Evolutionary conservation across 2,113 vertebrate genomes (phyloP), one percentile per base, ranked within the genome.

Genomic region (Lucifuga dentata): DNA sequence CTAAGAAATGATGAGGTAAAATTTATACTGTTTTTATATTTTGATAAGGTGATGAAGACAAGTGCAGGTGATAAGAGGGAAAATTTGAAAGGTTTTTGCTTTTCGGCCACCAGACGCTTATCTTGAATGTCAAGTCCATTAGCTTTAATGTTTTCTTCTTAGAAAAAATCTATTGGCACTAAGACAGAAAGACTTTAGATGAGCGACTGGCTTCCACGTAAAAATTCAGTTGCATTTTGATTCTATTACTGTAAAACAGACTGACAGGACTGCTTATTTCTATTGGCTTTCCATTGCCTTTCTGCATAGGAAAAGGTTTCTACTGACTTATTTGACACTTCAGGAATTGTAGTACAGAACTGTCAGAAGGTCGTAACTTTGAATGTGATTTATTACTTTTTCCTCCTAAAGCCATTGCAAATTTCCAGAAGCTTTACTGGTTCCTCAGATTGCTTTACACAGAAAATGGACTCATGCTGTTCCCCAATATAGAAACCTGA

Each of bases 71-170:
- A 24, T 12, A 20, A 48, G 45, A 13, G 48, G 64, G 15, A 64
- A 3, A 2, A 43, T 51, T 23, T 38, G 3, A 78, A 32, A 67
- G 12, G 8, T 15, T 39, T 43, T 19, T 43, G 17, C 39, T 39
- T 23, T 70, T 44, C 2, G 11, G 21, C 52, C 13, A 26, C 9
- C 0, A 1, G 12, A 13, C 38, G 3, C 29, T 73, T 11, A n/a
- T 40, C 55, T 44, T 13, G 1, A 40, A 29, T 15, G 9, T 63
- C 13, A 52, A 11, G 16, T 73, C 50, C 12, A 63, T 59, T 50
- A 40, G 43, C 29, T 53, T 62, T 40, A 60, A 74, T 56, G 19
- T 29, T 74, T 64, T 36, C 17, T 13, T 26, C 40, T 69, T 36
- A 20, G 2, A 29, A 39, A n/a, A n/a, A 58, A 33, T 73, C 58